Base-by-base conservation (phyloP, 2,888 invertebrate species). In the Ramazzottius varieornatus region DNA sequence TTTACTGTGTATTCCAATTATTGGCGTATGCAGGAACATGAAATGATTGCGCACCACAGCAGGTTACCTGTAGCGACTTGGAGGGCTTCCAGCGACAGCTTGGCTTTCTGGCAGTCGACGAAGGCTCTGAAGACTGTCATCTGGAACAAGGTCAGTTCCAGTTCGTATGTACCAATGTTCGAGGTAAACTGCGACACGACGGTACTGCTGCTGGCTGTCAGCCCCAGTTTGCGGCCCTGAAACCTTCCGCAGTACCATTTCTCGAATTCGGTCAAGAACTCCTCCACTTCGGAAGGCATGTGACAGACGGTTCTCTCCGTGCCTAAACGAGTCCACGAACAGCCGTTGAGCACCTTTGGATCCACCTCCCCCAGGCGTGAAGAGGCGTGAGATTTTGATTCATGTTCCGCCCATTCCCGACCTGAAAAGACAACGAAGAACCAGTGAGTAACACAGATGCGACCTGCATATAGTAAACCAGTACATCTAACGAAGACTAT, bases 101-200 rank as follows among this genome's bases (percentile, higher is more conserved):
- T 86, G 72, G 94, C 93, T 71, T 83, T 79, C 29, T 68, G 1
- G n/a, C 64, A 13, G 46, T 32, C 65, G 32, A n/a, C 1, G 63
- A 54, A 99, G 24, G 93, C 91, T 79, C 94, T 96, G 63, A 98
- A 79, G 24, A 98, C 94, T 46, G 94, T 93, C 94, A 98, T 94
- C 83, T 99, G 98, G 78, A 96, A 96, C 33, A 98, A 96, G 20
- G 96, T 98, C 2, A 99, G 94, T 75, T 98, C 98, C 71, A 98
- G 80, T 78, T 98, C 98, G 78, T 88, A 98, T 71, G 88, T 84
- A 1, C 93, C 96, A 66, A 88, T 83, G 70, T 85, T 83, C 76
- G 92, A 94, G 0, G 84, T 83, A 79, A 96, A 96, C 32, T 90
- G 91, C 71, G 98, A 91, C 83, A 54, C 54, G n/a, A 54, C 4